These are phyloP conservation scores for Cryptophagus acutangulus DNA, from an alignment of 2,888 invertebrate species.

Conservation along the genomic window DNA sequence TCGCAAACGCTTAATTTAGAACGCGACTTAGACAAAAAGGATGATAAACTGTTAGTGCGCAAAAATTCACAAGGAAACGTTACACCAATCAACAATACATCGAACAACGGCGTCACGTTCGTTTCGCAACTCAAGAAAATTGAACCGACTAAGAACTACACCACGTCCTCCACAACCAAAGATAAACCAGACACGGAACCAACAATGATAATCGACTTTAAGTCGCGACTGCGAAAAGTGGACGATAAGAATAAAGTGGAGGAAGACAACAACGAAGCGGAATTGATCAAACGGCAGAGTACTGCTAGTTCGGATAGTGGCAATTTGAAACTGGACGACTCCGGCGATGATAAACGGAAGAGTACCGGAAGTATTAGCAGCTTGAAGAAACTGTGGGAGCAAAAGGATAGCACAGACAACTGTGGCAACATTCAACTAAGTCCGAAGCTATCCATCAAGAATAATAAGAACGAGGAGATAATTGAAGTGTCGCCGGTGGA, in stretches of 20 bases:
- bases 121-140: conserved; percentile 71
- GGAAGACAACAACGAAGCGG: conserved; percentile 32
- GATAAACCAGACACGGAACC: conserved; percentile 54
- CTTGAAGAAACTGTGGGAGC: conserved; percentile 89
- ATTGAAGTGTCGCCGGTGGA: conserved; percentile 43
- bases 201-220: conserved; percentile 73
- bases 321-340: conserved; percentile 52
- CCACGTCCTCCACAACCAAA: conserved; percentile 38
- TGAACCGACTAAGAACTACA: conserved; percentile 58
- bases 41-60: conserved; percentile 22
- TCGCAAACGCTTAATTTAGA: conserved; percentile 78
- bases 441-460: conserved; percentile 58
- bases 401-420: conserved; percentile 57
- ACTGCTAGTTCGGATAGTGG: conserved; percentile 47
- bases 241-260: conserved; percentile 34
- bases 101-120: conserved; percentile 49
- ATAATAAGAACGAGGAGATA: conserved; percentile 47
- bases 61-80: conserved; percentile 32
- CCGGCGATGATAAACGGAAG: conserved; percentile 75
- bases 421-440: conserved; percentile 57
- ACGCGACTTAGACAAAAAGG: conserved; percentile 41
- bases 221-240: conserved; percentile 77
- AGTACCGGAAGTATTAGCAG: conserved; percentile 91
- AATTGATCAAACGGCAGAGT: conserved; percentile 49
- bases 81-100: conserved; percentile 19